Evolutionary conservation across 2,113 vertebrate species (phyloP).

Genomic region (Prunella himalayana): DNA sequence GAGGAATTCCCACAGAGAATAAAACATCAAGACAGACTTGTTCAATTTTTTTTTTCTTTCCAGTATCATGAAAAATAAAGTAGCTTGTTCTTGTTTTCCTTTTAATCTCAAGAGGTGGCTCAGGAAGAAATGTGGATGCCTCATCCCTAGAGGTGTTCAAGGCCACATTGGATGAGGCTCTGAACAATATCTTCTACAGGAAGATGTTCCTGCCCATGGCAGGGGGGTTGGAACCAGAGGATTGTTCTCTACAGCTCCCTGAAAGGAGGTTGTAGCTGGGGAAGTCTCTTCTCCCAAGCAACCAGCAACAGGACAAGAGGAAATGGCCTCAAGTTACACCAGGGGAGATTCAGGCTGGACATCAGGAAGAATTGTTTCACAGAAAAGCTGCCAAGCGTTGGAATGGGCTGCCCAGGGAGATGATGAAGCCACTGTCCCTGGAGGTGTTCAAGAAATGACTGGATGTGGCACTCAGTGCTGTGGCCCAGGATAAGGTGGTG

Average conservation of each 20-base stretch:
- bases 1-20: not conserved
- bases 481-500: not conserved
- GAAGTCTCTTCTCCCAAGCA: not conserved
- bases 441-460: not conserved
- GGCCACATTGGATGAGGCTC: not conserved
- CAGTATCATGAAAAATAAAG: not conserved
- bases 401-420: not conserved
- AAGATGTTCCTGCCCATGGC: not conserved
- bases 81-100: not conserved
- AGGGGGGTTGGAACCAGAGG: not conserved
- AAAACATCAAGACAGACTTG: not conserved
- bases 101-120: not conserved
- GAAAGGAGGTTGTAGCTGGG: not conserved
- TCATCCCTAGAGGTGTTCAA: not conserved
- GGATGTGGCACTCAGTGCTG: not conserved
- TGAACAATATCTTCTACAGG: not conserved
- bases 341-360: not conserved
- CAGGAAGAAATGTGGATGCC: not conserved
- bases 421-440: not conserved
- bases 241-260: not conserved
- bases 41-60: not conserved
- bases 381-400: not conserved
- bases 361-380: not conserved
- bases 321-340: not conserved
- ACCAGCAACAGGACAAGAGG: not conserved